Percentiles rank a stretch among this genome's conserved stretches.
These are phyloP conservation scores for Lepetodrilus schrolli DNA, from an alignment of 2,888 invertebrate species.

Conservation along the genomic window DNA sequence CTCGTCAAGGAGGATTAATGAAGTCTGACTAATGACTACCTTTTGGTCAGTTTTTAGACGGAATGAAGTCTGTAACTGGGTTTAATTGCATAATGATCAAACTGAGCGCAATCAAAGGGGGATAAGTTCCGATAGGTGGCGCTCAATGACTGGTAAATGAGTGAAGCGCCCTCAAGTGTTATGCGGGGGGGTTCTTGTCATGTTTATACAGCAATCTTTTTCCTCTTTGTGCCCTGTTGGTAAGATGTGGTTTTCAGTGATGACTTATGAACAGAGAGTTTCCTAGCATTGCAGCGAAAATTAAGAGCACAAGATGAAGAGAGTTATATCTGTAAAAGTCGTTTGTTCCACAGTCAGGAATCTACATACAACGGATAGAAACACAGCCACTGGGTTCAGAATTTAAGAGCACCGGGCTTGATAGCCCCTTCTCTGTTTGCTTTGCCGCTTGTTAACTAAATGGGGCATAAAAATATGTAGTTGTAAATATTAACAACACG, in stretches of 20 bases:
- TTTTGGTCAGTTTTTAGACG: conserved; percentile 1
- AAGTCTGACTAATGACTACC: conserved; percentile 2
- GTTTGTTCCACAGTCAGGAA: not conserved
- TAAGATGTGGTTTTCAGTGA: conserved; percentile 2
- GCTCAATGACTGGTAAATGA: not conserved
- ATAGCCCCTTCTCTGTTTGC: conserved; percentile 11
- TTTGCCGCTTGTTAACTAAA: conserved; percentile 22
- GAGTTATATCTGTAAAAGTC: not conserved
- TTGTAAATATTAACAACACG: conserved; percentile 18
- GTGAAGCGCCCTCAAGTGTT: not conserved
- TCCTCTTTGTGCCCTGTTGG: conserved; percentile 16
- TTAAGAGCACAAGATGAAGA: conserved; percentile 14
- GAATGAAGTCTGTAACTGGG: conserved; percentile 1
- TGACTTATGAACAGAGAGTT: not conserved
- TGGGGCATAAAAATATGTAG: conserved; percentile 22
- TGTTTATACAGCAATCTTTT: conserved; percentile 16
- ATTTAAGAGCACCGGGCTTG: conserved; percentile 13
- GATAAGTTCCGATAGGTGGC: conserved; percentile 13
- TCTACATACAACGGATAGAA: not conserved
- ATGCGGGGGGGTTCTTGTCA: conserved; percentile 4
- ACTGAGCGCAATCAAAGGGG: not conserved
- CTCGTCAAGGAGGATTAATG: not conserved
- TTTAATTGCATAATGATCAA: conserved; percentile 10
- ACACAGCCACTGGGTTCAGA: not conserved
- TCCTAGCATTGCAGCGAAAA: not conserved